These are phyloP conservation scores for Triplophysa tibetana DNA, from an alignment of 2,113 vertebrate species.

Conservation along the genomic window DNA sequence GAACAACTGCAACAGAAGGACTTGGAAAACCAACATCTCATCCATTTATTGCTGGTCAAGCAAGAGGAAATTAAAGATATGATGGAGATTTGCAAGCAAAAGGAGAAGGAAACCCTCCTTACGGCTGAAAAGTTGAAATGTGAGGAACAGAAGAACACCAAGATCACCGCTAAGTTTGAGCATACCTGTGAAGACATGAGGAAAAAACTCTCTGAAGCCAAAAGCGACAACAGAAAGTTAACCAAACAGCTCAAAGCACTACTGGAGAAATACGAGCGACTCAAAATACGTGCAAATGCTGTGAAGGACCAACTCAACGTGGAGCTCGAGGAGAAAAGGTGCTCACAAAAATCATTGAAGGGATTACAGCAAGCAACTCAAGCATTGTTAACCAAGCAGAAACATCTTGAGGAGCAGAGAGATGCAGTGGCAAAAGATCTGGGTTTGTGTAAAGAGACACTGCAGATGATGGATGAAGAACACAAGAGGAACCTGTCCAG, in stretches of 20 bases:
- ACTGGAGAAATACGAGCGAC: conserved; percentile 53
- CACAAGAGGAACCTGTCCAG: conserved; percentile 15
- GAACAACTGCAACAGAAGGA: conserved; percentile 48
- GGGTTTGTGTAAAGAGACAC: conserved; percentile 7
- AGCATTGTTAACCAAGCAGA: conserved; percentile 37
- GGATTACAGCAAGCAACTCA: conserved; percentile 25
- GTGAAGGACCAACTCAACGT: conserved; percentile 35
- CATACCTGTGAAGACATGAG: conserved; percentile 30
- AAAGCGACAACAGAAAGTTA: conserved; percentile 35
- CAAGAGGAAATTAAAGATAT: conserved; percentile 35
- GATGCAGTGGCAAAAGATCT: conserved; percentile 29
- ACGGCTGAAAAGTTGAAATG: conserved; percentile 38
- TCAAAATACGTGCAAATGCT: conserved; percentile 32
- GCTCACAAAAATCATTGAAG: conserved; percentile 37
- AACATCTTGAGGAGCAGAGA: conserved; percentile 43
- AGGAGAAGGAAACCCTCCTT: conserved; percentile 31
- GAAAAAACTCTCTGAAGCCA: conserved; percentile 36
- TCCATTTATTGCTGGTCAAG: conserved; percentile 36
- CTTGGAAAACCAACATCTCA: conserved; percentile 39
- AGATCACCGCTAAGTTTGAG: conserved; percentile 25
- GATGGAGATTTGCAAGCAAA: conserved; percentile 20
- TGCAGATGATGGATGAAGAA: conserved; percentile 36
- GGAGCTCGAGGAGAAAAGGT: conserved; percentile 41
- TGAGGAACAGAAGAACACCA: conserved; percentile 36
- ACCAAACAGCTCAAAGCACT: conserved; percentile 46